These are phyloP conservation scores for Characodon lateralis DNA, from an alignment of 2,797 vertebrate genomes.

Conservation along the genomic window DNA sequence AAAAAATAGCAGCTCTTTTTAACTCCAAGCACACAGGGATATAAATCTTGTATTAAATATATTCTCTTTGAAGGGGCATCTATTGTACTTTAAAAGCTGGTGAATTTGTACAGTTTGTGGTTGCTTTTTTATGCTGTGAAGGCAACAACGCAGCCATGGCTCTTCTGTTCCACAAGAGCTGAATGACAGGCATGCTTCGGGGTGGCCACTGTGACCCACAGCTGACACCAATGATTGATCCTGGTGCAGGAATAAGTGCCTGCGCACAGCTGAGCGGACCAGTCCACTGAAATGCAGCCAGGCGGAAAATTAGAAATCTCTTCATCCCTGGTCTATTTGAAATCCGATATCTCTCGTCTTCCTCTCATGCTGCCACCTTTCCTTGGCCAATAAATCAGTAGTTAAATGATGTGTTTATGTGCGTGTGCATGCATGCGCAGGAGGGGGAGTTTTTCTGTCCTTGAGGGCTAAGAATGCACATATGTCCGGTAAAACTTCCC, in stretches of 20 bases:
- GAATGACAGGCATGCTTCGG: slow-evolving; percentile 38
- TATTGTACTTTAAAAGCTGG: background rate
- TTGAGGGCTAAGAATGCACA: slow-evolving; percentile 41
- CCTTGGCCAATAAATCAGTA: slow-evolving; percentile 74
- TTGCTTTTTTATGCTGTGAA: slow-evolving; percentile 18
- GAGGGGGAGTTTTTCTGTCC: slow-evolving; percentile 46
- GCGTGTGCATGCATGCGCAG: slow-evolving; percentile 34
- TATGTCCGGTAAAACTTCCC: slow-evolving; percentile 17
- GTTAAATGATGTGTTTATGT: slow-evolving; percentile 74
- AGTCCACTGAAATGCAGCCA: slow-evolving; percentile 76
- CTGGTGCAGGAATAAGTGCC: slow-evolving; percentile 70
- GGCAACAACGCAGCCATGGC: background rate
- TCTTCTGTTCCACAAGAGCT: slow-evolving; percentile 17
- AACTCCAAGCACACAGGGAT: background rate
- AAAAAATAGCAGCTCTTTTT: background rate
- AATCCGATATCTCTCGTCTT: slow-evolving; percentile 77
- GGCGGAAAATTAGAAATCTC: slow-evolving; percentile 86
- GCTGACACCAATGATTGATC: slow-evolving; percentile 81
- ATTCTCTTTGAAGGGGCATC: background rate
- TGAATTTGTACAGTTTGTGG: slow-evolving; percentile 38
- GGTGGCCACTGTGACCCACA: slow-evolving; percentile 62
- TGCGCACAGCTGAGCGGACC: slow-evolving; percentile 51
- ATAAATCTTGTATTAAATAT: background rate
- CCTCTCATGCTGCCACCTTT: slow-evolving; percentile 53
- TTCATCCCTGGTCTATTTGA: slow-evolving; percentile 82